Base-by-base conservation (phyloP, 2,888 invertebrate genomes). In the Chelonus formosanus region DNA sequence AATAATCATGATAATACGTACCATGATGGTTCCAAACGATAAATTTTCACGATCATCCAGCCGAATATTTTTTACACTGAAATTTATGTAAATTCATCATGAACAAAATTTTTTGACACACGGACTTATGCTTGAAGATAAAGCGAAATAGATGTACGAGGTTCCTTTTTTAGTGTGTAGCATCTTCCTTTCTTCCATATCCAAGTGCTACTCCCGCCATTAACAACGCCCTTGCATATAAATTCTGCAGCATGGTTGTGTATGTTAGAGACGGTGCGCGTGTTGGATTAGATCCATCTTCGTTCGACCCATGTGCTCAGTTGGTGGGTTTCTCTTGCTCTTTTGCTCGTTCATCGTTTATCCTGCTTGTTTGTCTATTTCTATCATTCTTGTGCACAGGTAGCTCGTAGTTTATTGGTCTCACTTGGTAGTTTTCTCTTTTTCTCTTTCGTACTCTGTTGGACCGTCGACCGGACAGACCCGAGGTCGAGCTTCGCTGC, bases 141-240 rank as follows among this genome's bases (percentile, higher is more conserved):
- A 65, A 55, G 67, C 69, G 60, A 64, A 72, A 64, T 20, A 58
- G 40, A 54, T 48, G 44, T 3, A 44, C 67, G 65, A 57, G 65
- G 71, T 53, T 44, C 45, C 53, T 32, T 52, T 40, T 40, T 53
- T 44, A 52, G 52, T 40, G 40, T 40, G 61, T 53, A 40, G 36
- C 60, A 48, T 61, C 53, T 61, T 61, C 53, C 40, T 43, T 57
- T 60, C 60, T 65, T 57, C 70, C 66, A 67, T 60, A 63, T 56
- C 65, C 65, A 58, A 56, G 69, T 58, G 63, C 72, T 73, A 77
- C 80, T 79, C 76, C 76, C 77, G 75, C 81, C 80, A 82, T 82
- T 82, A 84, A 83, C 82, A 83, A 83, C 84, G 84, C 84, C 84
- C 83, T 84, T 82, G 83, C 84, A 80, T 82, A 84, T 84, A 83